These are phyloP conservation scores for Metacarcinus magister DNA, from an alignment of 2,888 invertebrate genomes.

Conservation along the genomic window DNA sequence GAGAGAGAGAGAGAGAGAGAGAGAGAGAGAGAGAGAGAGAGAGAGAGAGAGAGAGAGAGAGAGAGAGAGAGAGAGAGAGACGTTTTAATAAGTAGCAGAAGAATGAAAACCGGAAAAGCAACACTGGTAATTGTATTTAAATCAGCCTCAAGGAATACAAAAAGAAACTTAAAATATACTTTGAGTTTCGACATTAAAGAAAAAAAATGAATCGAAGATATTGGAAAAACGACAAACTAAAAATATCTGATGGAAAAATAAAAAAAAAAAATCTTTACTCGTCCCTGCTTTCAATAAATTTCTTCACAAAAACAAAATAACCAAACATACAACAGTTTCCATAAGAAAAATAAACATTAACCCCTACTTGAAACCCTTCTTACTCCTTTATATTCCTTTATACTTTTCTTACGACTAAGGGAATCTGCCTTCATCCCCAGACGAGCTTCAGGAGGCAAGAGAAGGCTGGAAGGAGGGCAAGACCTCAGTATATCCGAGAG, in stretches of 20 bases:
- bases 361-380: too few species aligned
- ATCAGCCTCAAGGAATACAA: neutral
- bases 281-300: neutral
- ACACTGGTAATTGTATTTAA: neutral
- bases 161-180: neutral
- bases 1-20: neutral
- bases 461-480: neutral
- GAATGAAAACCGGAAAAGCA: neutral
- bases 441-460: neutral
- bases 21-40: constrained; percentile 5
- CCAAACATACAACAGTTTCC: neutral
- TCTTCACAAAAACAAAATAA: neutral
- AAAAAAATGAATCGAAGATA: neutral
- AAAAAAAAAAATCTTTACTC: neutral
- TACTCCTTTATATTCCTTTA: too few species aligned
- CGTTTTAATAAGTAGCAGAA: neutral
- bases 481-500: neutral
- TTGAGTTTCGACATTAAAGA: neutral
- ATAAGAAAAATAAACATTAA: neutral
- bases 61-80: constrained; percentile 39
- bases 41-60: constrained; percentile 28
- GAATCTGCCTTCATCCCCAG: too few species aligned
- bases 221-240: neutral
- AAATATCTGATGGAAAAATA: neutral
- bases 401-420: too few species aligned